Evolutionary conservation across 2,113 vertebrate genomes (phyloP), one percentile per base, ranked within the genome.

Genomic region (Orycteropus afer): DNA sequence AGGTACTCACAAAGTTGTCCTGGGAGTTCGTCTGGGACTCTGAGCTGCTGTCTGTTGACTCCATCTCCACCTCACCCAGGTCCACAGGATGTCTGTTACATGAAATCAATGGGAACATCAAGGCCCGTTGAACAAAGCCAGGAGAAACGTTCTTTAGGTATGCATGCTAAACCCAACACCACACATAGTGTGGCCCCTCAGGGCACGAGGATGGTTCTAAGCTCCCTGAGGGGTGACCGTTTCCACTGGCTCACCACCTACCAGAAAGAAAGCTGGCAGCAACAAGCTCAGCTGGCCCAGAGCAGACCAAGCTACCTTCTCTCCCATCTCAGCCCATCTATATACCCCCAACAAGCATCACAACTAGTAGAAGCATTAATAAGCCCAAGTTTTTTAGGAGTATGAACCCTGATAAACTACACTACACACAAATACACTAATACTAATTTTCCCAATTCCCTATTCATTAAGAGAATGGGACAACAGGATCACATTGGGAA

Each of bases 21-120:
- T 98, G 98, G 67, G 97, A 98, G 89, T 97, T 98, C 0, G 82
- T 92, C 61, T 97, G 98, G 71, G 98, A 97, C 80, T 98, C 99
- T 0, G 98, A 97, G 87, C 96, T 97, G 83, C 99, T 98, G 74
- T 98, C 98, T 1, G 98, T 97, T 42, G 99, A 98, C 76, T 99
- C 99, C 0, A 98, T 99, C 97, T 99, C 99, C 99, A 99, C 99
- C 51, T 99, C 99, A 34, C 98, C 98, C 3, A 99, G 98, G 90
- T 98, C 98, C 71, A 99, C 98, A 86, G 99, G 98, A 12, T 97
- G 98, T 79, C 99, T 99, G 90, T 1, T 87, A 95, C 86, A 93
- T 0, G 3, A 80, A 83, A 91, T 59, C 25, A 67, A 55, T 6
- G 69, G 3, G 63, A 1, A 0, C 0, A 8, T 27, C 29, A 57